Conservation (phyloP, 2,888 invertebrate species). For the Axea sp. region DNA sequence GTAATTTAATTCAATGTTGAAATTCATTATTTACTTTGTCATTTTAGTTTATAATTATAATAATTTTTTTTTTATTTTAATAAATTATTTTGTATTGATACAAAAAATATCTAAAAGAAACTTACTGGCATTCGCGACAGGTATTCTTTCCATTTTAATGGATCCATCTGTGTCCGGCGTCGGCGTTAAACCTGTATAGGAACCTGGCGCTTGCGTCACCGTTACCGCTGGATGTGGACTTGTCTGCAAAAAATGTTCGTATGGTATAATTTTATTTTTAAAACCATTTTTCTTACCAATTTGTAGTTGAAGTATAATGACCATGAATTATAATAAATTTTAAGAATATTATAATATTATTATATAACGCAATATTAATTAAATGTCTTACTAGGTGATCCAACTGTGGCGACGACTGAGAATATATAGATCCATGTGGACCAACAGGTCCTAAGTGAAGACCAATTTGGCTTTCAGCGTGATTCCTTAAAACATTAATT, state of each 20-base stretch:
- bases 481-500: conserved; percentile 95
- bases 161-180: conserved; percentile 82
- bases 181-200: conserved; percentile 80
- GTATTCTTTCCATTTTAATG: conserved; percentile 84
- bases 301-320: too few species aligned
- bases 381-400: conserved; percentile 78
- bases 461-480: conserved; percentile 91
- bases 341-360: neutral
- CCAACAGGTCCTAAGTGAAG: conserved; percentile 76
- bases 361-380: neutral
- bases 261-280: too few species aligned
- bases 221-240: conserved; percentile 79
- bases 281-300: too few species aligned
- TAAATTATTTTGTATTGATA: neutral
- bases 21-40: too few species aligned
- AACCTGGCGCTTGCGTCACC: conserved; percentile 78
- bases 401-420: conserved; percentile 81
- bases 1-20: too few species aligned
- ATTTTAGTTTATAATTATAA: too few species aligned
- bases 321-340: neutral
- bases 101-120: too few species aligned
- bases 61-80: too few species aligned
- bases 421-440: conserved; percentile 80
- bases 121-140: conserved; percentile 83
- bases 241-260: conserved; percentile 73